These are phyloP conservation scores for Oreochromis spilurus DNA, from an alignment of 2,113 vertebrate species.

Conservation along the genomic window DNA sequence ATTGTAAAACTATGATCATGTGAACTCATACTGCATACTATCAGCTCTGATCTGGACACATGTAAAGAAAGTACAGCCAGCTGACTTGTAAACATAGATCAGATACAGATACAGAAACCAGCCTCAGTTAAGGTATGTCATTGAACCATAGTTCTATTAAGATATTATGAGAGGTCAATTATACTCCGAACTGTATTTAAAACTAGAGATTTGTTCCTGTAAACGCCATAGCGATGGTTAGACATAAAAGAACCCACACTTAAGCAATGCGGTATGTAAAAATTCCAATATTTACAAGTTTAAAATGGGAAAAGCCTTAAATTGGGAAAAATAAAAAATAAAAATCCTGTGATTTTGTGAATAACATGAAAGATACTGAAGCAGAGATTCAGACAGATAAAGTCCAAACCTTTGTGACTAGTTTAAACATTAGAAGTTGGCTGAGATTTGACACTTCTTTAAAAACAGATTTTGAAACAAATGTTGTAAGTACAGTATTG, in stretches of 20 bases:
- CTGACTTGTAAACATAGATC: neutral
- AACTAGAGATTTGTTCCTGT: neutral
- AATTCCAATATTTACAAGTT: neutral
- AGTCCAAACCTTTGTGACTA: neutral
- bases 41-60: neutral
- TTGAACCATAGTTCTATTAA: neutral
- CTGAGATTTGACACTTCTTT: neutral
- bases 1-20: neutral
- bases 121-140: neutral
- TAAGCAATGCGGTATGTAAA: neutral
- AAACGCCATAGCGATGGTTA: neutral
- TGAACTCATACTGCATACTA: neutral
- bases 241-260: fast-evolving
- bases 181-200: neutral
- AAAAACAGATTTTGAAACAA: neutral
- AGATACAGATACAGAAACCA: neutral
- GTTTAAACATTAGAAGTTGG: neutral
- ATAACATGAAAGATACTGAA: neutral
- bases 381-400: neutral
- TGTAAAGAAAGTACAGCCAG: neutral
- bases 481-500: neutral
- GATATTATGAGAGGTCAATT: neutral
- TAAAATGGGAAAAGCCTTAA: neutral
- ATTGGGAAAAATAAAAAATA: neutral
- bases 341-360: neutral